phyloP scores from a whole-genome alignment of 2,113 vertebrate species.

The Mesocricetus auratus region DNA sequence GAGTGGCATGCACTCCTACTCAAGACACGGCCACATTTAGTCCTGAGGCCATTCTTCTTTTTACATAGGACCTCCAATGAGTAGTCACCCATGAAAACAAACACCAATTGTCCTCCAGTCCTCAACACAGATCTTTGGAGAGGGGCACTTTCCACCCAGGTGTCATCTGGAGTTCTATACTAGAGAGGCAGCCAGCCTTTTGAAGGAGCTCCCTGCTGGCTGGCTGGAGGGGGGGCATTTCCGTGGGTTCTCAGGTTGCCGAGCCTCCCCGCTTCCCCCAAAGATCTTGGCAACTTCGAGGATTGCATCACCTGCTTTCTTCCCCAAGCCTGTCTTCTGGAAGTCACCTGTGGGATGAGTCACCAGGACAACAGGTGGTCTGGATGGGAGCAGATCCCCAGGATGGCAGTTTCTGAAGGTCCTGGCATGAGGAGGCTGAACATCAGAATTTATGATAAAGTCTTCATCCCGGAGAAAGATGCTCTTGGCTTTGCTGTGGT shows the following conservation, averaged over 20 bases:
- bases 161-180: not conserved
- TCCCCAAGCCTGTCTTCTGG: not conserved
- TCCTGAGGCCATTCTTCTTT: not conserved
- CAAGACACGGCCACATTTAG: not conserved
- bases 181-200: accelerated
- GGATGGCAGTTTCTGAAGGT: not conserved
- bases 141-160: no score
- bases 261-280: accelerated
- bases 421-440: accelerated
- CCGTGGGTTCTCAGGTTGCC: accelerated
- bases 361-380: not conserved
- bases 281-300: not conserved
- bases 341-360: accelerated
- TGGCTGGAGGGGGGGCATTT: accelerated
- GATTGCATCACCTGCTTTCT: accelerated
- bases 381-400: not conserved
- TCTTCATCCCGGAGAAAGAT: not conserved
- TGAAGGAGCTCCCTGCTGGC: no score
- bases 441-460: not conserved
- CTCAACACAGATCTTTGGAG: not conserved
- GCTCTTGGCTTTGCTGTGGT: not conserved
- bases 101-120: no score
- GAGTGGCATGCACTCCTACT: not conserved
- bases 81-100: not conserved
- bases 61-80: not conserved